phyloP scores from a whole-genome alignment of 2,797 vertebrate species.

The Leptoclinus maculatus region DNA sequence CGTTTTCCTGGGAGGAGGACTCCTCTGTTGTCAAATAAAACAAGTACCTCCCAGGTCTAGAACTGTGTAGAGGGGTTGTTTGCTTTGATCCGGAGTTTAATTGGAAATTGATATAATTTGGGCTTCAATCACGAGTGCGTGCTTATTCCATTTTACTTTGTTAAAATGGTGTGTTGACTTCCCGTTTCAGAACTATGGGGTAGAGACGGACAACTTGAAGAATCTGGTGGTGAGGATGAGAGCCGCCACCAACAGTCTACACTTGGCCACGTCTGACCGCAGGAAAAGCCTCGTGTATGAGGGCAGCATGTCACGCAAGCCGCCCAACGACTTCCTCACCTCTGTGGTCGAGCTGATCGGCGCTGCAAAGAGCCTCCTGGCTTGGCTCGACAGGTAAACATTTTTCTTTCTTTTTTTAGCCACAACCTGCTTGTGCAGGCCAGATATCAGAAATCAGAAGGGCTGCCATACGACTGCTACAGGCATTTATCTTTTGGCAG shows the following conservation, averaged over 20 bases:
- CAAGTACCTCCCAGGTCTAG: conserved; percentile 10
- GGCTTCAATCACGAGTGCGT: background rate
- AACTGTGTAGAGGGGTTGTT: conserved; percentile 1
- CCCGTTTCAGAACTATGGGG: conserved; percentile 92
- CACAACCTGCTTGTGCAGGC: background rate
- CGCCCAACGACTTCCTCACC: conserved; percentile 96
- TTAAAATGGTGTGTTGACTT: conserved; percentile 1
- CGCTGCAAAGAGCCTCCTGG: conserved; percentile 94
- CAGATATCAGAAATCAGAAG: background rate
- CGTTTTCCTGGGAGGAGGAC: conserved; percentile 14
- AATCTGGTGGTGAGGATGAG: conserved; percentile 92
- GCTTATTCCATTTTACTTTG: background rate
- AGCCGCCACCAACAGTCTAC: conserved; percentile 90
- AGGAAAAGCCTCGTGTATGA: conserved; percentile 89
- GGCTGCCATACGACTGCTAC: background rate
- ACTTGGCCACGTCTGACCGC: conserved; percentile 90
- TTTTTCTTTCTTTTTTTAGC: background rate
- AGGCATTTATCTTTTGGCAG: background rate
- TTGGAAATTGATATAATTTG: background rate
- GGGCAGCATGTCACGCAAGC: conserved; percentile 88
- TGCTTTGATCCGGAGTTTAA: conserved; percentile 9
- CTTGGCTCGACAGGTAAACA: conserved; percentile 94
- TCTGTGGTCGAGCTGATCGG: conserved; percentile 97
- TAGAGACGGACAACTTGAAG: conserved; percentile 97
- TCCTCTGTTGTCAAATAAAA: background rate